Percentiles rank a stretch among this genome's conserved stretches.
These are phyloP conservation scores for Poeciliopsis occidentalis DNA, from an alignment of 2,113 vertebrate genomes.

Conservation along the genomic window DNA sequence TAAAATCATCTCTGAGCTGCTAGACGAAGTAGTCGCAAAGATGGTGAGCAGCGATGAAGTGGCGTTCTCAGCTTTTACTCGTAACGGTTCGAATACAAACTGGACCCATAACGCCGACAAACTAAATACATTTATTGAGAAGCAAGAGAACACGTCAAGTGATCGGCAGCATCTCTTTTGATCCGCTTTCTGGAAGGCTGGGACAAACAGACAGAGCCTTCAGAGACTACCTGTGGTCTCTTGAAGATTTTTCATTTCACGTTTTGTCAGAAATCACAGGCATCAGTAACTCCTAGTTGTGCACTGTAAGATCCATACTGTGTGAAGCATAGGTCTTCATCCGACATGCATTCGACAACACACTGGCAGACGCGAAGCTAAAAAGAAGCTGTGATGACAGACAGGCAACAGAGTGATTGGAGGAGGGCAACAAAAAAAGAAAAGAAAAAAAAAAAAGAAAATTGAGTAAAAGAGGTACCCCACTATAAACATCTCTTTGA, in stretches of 20 bases:
- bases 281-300: background rate
- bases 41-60: too few relatives aligned
- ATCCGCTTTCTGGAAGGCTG: background rate
- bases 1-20: too few relatives aligned
- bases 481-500: conserved; percentile 65
- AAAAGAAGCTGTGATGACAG: conserved; percentile 37
- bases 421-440: conserved; percentile 6
- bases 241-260: background rate
- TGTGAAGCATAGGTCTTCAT: conserved; percentile 4
- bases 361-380: conserved; percentile 25
- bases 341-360: conserved; percentile 28
- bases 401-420: conserved; percentile 16
- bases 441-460: conserved; percentile 8
- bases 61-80: too few relatives aligned
- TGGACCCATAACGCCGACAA: too few relatives aligned
- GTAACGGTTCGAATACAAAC: too few relatives aligned
- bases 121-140: too few relatives aligned
- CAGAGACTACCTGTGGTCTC: background rate
- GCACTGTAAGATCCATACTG: conserved; percentile 19
- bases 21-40: too few relatives aligned
- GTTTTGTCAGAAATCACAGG: background rate
- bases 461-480: conserved; percentile 18
- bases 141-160: too few relatives aligned
- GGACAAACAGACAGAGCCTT: background rate
- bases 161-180: too few relatives aligned